These are phyloP conservation scores for Pelochelys cantorii DNA, from an alignment of 2,797 vertebrate genomes.

Conservation along the genomic window DNA sequence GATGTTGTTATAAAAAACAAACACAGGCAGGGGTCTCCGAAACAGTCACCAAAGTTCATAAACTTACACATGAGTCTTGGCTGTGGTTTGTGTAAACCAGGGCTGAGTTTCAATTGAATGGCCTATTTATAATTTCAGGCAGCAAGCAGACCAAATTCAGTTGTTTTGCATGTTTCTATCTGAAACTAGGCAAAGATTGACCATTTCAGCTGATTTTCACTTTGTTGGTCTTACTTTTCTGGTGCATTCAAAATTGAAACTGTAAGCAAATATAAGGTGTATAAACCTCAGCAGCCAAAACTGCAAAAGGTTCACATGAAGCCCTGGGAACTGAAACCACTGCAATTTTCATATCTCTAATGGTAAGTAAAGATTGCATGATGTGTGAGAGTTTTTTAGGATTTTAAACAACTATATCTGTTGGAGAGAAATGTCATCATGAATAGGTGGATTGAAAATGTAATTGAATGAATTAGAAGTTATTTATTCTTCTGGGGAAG, in stretches of 20 bases:
- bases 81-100: conserved; percentile 64
- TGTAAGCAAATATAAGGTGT: conserved; percentile 40
- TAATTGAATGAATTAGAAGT: neutral
- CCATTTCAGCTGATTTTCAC: conserved; percentile 65
- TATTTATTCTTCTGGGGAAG: neutral
- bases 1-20: conserved; percentile 38
- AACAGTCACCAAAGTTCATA: conserved; percentile 35
- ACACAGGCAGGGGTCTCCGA: conserved; percentile 41
- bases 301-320: conserved; percentile 52
- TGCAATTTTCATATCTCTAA: conserved; percentile 54
- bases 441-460: conserved; percentile 19
- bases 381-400: conserved; percentile 17
- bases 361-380: conserved; percentile 55
- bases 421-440: conserved; percentile 26
- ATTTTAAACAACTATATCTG: neutral
- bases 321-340: conserved; percentile 69
- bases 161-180: conserved; percentile 69
- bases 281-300: conserved; percentile 39
- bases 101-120: conserved; percentile 47
- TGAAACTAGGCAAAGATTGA: conserved; percentile 50
- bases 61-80: conserved; percentile 54
- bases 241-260: conserved; percentile 60
- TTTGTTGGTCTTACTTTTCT: conserved; percentile 48
- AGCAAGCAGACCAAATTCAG: conserved; percentile 59
- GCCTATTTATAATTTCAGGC: conserved; percentile 61